Evolutionary conservation across 1,140 invertebrate species (phyloP).

Genomic region (Drosophila pectinifera): DNA sequence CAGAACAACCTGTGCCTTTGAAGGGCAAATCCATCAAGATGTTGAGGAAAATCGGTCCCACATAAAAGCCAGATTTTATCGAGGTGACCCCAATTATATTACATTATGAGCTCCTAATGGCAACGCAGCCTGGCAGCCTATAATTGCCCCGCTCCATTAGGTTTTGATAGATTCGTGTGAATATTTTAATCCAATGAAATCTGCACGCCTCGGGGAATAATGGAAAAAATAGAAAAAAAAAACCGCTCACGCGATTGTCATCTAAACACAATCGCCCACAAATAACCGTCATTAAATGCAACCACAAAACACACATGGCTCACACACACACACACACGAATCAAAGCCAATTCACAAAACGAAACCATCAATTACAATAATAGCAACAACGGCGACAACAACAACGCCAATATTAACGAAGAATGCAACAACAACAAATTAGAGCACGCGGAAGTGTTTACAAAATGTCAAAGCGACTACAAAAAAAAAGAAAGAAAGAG

Average conservation of each 20-base stretch:
- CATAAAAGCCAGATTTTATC: background rate
- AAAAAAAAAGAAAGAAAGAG: constrained; percentile 22
- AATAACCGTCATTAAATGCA: constrained; percentile 77
- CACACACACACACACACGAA: constrained; percentile 27
- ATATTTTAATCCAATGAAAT: constrained; percentile 41
- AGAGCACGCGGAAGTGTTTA: constrained; percentile 77
- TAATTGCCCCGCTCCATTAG: constrained; percentile 16
- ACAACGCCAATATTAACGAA: constrained; percentile 24
- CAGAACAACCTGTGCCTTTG: background rate
- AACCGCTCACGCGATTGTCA: constrained; percentile 51
- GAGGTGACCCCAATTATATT: constrained; percentile 23
- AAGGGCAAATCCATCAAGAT: background rate
- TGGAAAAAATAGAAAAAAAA: background rate
- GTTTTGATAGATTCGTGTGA: constrained; percentile 40
- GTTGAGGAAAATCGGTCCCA: background rate
- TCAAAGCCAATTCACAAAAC: constrained; percentile 54
- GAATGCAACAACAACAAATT: constrained; percentile 38
- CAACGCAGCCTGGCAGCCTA: background rate
- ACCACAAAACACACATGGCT: constrained; percentile 37
- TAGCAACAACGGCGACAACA: constrained; percentile 39
- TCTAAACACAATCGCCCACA: constrained; percentile 58
- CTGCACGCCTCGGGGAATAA: constrained; percentile 2
- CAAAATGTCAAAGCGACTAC: constrained; percentile 70
- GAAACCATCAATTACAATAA: constrained; percentile 76
- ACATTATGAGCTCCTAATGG: constrained; percentile 14